phyloP scores from a whole-genome alignment of 1,140 invertebrate genomes.

The Sarcophaga bullata region DNA sequence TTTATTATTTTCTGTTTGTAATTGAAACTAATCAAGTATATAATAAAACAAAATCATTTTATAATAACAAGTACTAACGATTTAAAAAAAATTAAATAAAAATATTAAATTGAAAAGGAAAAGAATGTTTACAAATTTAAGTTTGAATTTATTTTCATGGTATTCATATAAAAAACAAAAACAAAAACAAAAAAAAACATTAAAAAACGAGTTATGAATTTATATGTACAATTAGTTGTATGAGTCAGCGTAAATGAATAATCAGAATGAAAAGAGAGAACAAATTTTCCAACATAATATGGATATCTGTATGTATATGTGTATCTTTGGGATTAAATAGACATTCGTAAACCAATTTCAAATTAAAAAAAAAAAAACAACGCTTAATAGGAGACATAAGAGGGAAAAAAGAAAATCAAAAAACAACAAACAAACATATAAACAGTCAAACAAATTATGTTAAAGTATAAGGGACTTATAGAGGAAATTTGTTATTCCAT shows the following conservation, averaged over 20 bases:
- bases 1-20: no score
- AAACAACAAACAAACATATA: not conserved
- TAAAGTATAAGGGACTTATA: not conserved
- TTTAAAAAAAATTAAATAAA: not conserved
- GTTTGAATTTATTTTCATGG: not conserved
- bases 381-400: not conserved
- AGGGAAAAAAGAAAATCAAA: not conserved
- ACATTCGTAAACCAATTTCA: conserved; percentile 5
- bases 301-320: not conserved
- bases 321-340: not conserved
- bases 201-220: conserved; percentile 4
- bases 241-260: no score
- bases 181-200: not conserved
- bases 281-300: not conserved
- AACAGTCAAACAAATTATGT: conserved; percentile 19
- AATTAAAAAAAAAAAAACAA: not conserved
- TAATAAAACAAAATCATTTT: not conserved
- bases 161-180: no score
- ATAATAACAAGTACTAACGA: not conserved
- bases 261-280: no score
- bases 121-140: conserved; percentile 4
- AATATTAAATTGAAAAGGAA: not conserved
- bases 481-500: not conserved
- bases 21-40: not conserved
- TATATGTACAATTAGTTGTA: not conserved